Percentiles rank a stretch among this genome's conserved stretches.
phyloP scores from a whole-genome alignment of 2,797 vertebrate species.

The Distichodus sexfasciatus region DNA sequence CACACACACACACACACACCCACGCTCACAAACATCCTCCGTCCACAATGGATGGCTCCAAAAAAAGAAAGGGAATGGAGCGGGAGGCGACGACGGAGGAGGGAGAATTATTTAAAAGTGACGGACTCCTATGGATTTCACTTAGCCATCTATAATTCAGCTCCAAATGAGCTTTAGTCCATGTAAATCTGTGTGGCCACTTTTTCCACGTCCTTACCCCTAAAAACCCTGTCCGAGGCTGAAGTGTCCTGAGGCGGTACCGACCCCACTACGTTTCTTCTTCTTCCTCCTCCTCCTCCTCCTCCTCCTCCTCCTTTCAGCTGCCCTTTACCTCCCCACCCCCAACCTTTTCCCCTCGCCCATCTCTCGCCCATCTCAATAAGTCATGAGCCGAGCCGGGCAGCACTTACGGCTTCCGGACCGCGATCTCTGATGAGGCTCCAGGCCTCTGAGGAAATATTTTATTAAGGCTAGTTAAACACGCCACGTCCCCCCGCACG shows the following conservation, averaged over 20 bases:
- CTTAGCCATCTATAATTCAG: conserved; percentile 79
- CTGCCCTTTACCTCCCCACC: no score
- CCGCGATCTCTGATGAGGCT: conserved; percentile 74
- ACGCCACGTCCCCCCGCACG: conserved; percentile 57
- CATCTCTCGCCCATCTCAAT: conserved; percentile 65
- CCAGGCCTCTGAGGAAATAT: conserved; percentile 69
- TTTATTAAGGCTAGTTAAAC: conserved; percentile 78
- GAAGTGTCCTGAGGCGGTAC: conserved; percentile 74
- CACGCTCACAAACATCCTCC: conserved; percentile 29
- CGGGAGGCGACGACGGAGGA: conserved; percentile 32
- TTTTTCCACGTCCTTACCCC: conserved; percentile 70
- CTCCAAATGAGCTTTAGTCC: conserved; percentile 73
- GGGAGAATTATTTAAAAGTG: conserved; percentile 62
- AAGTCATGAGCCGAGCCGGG: conserved; percentile 74
- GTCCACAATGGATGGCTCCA: conserved; percentile 19
- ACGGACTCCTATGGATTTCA: conserved; percentile 73
- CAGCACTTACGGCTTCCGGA: conserved; percentile 71
- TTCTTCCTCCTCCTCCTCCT: no score
- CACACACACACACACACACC: conserved; percentile 26
- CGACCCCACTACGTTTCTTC: conserved; percentile 63
- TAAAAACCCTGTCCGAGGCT: conserved; percentile 72
- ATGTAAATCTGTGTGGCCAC: conserved; percentile 75
- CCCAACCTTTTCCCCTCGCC: conserved; percentile 52
- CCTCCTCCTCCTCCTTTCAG: no score
- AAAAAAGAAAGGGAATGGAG: conserved; percentile 30